A percentile compares a stretch with the other conserved stretches of the same genome.
Conservation (phyloP, 1,140 invertebrate genomes). For the Goniozus legneri region DNA sequence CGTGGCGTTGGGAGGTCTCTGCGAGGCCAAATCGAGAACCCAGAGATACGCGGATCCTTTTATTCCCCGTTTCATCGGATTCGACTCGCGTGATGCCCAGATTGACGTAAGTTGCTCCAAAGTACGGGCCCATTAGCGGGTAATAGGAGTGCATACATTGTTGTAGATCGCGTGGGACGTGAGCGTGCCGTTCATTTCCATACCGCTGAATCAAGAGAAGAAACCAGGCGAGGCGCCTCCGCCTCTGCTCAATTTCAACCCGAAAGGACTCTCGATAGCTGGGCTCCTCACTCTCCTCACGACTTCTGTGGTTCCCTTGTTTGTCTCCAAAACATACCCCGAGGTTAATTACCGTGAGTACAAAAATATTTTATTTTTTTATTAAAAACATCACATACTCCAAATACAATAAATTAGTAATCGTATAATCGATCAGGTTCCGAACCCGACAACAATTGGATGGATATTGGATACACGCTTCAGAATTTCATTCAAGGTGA, state of each 20-base stretch:
- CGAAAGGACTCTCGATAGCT: constrained; percentile 32
- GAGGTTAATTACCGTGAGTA: constrained; percentile 27
- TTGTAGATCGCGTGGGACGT: constrained; percentile 39
- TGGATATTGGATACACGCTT: constrained; percentile 24
- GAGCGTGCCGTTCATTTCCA: constrained; percentile 38
- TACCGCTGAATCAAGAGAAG: constrained; percentile 28
- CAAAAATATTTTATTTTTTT: not conserved
- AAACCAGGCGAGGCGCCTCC: constrained; percentile 9
- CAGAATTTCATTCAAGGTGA: constrained; percentile 38
- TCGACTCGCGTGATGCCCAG: constrained; percentile 27
- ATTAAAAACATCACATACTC: no score
- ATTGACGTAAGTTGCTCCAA: constrained; percentile 31
- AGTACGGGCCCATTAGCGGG: no score
- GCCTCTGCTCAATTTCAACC: constrained; percentile 33
- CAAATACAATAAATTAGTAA: not conserved
- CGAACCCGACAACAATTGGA: constrained; percentile 16
- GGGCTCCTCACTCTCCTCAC: constrained; percentile 29
- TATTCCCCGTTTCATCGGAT: constrained; percentile 29
- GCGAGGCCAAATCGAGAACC: not conserved
- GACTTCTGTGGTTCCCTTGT: constrained; percentile 29
- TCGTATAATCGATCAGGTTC: constrained; percentile 14
- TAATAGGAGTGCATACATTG: constrained; percentile 4
- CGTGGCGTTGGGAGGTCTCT: no score
- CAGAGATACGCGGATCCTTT: no score
- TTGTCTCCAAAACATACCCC: constrained; percentile 23